Conservation (phyloP, 2,888 invertebrate species). For the Cerastoderma edule region DNA sequence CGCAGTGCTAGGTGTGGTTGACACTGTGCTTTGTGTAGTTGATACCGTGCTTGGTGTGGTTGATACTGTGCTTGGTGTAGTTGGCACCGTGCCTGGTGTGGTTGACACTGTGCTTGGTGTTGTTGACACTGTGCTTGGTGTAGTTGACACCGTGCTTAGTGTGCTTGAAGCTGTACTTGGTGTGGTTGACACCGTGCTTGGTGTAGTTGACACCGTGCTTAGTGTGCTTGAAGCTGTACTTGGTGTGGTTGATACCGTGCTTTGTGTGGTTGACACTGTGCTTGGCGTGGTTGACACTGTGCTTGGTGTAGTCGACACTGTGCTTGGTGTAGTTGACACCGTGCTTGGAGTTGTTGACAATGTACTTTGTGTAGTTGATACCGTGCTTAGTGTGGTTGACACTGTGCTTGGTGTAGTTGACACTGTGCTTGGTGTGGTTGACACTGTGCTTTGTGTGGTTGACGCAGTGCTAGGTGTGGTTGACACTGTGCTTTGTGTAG, state of each 20-base stretch:
- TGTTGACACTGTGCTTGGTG: neutral
- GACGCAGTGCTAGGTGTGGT: neutral
- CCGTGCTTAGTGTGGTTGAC: neutral
- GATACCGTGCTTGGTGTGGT: neutral
- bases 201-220: neutral
- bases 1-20: neutral
- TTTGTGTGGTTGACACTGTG: neutral
- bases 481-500: too few relatives aligned
- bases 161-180: neutral
- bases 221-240: neutral
- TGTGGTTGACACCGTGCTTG: neutral
- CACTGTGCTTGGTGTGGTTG: constrained; percentile 9
- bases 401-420: neutral
- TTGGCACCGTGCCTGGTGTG: neutral
- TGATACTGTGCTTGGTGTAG: neutral
- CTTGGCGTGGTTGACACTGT: constrained; percentile 1
- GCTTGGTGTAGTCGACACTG: neutral
- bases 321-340: neutral
- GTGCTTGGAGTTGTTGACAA: neutral
- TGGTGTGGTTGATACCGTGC: neutral
- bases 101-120: neutral
- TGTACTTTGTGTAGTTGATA: neutral
- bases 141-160: neutral
- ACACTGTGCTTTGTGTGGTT: neutral
- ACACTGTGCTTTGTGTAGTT: neutral